Base-by-base conservation (phyloP, 2,113 vertebrate species). In the Setophaga petechia region DNA sequence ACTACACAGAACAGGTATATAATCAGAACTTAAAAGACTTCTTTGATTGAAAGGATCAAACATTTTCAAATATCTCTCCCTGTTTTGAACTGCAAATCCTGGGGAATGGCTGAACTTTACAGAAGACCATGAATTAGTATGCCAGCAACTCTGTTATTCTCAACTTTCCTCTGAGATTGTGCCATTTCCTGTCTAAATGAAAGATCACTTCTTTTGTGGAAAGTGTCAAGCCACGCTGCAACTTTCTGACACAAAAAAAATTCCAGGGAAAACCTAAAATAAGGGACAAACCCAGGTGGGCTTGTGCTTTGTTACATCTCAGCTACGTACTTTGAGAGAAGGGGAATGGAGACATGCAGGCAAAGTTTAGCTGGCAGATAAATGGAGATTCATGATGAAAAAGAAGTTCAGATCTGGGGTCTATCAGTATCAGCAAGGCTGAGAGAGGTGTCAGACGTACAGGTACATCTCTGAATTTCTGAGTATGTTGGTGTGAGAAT, bases 81-180 rank as follows among this genome's bases (percentile, higher is more conserved):
- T 67, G 39, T 80, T 94, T 96, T 94, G 95, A 96, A 93, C 95
- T 93, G 76, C 72, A 95, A 89, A 86, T 92, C 92, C 79, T 94
- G 68, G 96, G 96, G 86, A 97, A 95, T 78, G 90, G 88, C 72
- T 95, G 94, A 97, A 94, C 96, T 95, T 97, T 95, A 86, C 83
- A 86, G 88, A 62, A 89, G 76, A 83, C 92, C n/a, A 30, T 69
- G 51, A 86, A 93, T 92, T 80, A 77, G 83, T 77, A 54, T 66
- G 82, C 3, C 4, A 88, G 30, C 61, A 88, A 90, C 19, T 86
- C 88, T 95, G 86, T 88, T 90, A 59, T 77, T 95, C 88, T 92
- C 72, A 84, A 0, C 35, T 93, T 92, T 77, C 96, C 65, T 73
- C 30, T 75, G 96, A 86, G 95, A 80, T 55, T 83, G 33, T 90